phyloP scores from a whole-genome alignment of 2,888 invertebrate species.

The Sinhomidia bicolor region DNA sequence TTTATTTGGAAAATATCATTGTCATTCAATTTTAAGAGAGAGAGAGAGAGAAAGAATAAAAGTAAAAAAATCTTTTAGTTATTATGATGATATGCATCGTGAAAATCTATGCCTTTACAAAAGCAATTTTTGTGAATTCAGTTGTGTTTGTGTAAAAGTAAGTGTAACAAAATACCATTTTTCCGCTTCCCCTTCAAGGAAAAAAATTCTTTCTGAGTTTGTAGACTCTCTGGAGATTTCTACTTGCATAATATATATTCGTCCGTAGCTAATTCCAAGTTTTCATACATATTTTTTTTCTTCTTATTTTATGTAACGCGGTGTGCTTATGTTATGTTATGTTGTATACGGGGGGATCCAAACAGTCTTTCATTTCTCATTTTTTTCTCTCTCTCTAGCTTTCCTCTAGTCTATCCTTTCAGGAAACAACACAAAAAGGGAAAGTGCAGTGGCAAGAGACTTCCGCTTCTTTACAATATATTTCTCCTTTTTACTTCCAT shows the following conservation, averaged over 20 bases:
- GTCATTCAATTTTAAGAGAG: conserved; percentile 23
- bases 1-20: conserved; percentile 14
- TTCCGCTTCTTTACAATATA: conserved; percentile 61
- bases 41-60: too few species aligned
- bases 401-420: conserved; percentile 34
- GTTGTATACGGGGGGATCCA: background rate
- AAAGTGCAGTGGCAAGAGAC: conserved; percentile 49
- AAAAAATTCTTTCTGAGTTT: conserved; percentile 6
- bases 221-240: conserved; percentile 37
- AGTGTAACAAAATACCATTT: conserved; percentile 28
- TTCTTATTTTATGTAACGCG: background rate
- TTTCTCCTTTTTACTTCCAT: background rate
- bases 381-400: too few species aligned
- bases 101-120: conserved; percentile 6
- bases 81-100: conserved; percentile 17
- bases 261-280: conserved; percentile 3
- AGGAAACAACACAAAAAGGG: conserved; percentile 30
- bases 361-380: conserved; percentile 22
- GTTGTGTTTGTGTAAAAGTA: background rate
- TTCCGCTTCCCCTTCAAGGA: conserved; percentile 14
- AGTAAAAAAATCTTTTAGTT: conserved; percentile 1
- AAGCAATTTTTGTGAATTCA: background rate
- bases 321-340: background rate
- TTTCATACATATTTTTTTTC: conserved; percentile 7
- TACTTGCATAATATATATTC: background rate